Evolutionary conservation across 2,113 vertebrate genomes (phyloP), one percentile per base, ranked within the genome.

Genomic region (Shinisaurus crocodilurus): DNA sequence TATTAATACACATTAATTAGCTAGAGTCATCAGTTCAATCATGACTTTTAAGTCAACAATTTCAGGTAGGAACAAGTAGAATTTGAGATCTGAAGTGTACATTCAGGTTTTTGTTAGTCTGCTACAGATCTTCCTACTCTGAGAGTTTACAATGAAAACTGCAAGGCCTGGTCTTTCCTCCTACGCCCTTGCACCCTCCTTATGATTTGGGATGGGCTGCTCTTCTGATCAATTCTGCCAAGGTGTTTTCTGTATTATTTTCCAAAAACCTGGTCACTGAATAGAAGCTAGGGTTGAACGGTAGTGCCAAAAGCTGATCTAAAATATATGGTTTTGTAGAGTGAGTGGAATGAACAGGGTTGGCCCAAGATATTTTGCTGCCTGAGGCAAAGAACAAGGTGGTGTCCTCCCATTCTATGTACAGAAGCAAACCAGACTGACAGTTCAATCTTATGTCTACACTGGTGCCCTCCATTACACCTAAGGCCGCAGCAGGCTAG

Each of bases 21-120:
- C 27, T 3, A 40, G n/a, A 63, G n/a, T 54, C 8, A 60, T 69
- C 40, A 92, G 74, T 67, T 12, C 83, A 80, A 69, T 20, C 0
- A 1, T 57, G 57, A 29, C 27, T 50, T 32, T 50, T 83, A 9
- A 32, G n/a, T 3, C 50, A 0, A 0, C 29, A n/a, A 88, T 85
- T 1, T 54, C 60, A 34, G 50, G 63, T 23, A 12, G 1, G 6
- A 92, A 54, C 2, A 0, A 0, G 0, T 82, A 87, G 15, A 57
- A 50, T 15, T 34, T 7, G 15, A 27, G 0, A 2, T 34, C 1
- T 88, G 13, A 34, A 45, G 18, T 72, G 43, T 37, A 23, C 57
- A 67, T 40, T 83, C 50, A 54, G 9, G 29, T 6, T 82, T 82
- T 82, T 82, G 8, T 63, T 80, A 76, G 37, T 76, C 34, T 5